Conservation (phyloP, 2,797 vertebrate species). For the Anguilla anguilla region DNA sequence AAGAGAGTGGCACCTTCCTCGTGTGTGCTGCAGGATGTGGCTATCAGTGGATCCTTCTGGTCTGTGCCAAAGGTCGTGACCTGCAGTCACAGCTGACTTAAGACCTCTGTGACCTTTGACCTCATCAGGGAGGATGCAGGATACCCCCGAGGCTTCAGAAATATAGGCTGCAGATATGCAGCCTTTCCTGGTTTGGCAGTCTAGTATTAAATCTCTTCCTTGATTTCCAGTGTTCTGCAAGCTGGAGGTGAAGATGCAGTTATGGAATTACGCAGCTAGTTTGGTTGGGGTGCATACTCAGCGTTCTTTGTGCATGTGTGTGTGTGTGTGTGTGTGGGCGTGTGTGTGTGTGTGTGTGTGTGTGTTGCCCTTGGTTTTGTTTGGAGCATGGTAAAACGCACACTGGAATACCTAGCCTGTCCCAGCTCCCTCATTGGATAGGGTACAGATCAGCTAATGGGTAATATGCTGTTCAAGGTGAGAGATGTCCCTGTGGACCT, state of each 20-base stretch:
- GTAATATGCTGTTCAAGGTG: neutral
- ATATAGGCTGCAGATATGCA: neutral
- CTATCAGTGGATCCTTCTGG: slow-evolving; percentile 27
- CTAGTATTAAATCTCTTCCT: neutral
- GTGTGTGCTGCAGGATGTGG: slow-evolving; percentile 25
- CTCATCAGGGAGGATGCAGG: slow-evolving; percentile 21
- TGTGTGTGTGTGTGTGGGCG: neutral
- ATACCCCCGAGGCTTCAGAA: neutral
- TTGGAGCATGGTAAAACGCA: neutral
- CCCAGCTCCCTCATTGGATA: neutral
- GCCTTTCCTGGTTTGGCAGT: neutral
- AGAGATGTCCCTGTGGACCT: neutral
- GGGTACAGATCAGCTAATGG: neutral
- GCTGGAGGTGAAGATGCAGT: neutral
- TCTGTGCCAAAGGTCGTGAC: slow-evolving; percentile 14
- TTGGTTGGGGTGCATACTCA: neutral
- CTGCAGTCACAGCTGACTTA: neutral
- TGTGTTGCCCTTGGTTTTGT: neutral
- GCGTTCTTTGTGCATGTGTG: neutral
- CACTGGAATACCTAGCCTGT: neutral
- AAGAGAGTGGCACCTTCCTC: neutral
- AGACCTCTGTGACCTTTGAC: slow-evolving; percentile 33
- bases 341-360: neutral
- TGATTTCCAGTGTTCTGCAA: neutral
- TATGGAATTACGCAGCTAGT: neutral